These are phyloP conservation scores for Aphelinus certus DNA, from an alignment of 1,140 invertebrate genomes.

Conservation along the genomic window DNA sequence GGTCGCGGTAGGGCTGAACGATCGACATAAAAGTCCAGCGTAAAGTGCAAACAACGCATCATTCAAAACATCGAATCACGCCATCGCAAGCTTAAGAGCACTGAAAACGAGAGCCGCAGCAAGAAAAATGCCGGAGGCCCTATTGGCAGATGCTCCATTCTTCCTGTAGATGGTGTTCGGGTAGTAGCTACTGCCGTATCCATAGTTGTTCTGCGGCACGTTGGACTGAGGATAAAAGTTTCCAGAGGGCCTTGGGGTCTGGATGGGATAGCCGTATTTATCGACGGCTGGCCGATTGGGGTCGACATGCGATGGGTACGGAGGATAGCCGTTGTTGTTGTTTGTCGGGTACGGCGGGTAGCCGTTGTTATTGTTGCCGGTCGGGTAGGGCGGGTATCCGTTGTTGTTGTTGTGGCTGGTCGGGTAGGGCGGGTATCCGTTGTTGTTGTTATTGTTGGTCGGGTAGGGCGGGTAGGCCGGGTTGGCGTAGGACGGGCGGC, in stretches of 20 bases:
- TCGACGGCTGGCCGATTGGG: conserved; percentile 46
- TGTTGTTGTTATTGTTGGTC: conserved; percentile 39
- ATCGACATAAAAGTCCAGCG: too few species aligned
- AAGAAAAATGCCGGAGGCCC: not conserved
- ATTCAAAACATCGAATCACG: too few species aligned
- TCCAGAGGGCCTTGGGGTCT: conserved; percentile 32
- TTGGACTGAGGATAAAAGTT: conserved; percentile 37
- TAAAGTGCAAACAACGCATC: too few species aligned
- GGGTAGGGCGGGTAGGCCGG: conserved; percentile 57
- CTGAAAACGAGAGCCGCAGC: not conserved
- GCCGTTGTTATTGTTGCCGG: conserved; percentile 44
- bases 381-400: conserved; percentile 58
- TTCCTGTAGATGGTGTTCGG: conserved; percentile 33
- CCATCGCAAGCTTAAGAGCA: not conserved
- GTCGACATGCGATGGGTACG: conserved; percentile 29
- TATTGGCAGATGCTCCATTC: conserved; percentile 1
- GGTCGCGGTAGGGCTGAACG: too few species aligned
- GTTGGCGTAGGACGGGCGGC: conserved; percentile 38
- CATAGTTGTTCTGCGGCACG: conserved; percentile 42
- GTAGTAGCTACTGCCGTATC: conserved; percentile 40
- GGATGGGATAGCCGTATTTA: conserved; percentile 44
- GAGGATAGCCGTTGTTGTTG: conserved; percentile 39
- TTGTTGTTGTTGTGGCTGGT: conserved; percentile 38
- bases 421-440: conserved; percentile 48
- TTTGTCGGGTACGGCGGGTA: conserved; percentile 43